Conservation (phyloP, 2,113 vertebrate species). For the Motacilla alba region DNA sequence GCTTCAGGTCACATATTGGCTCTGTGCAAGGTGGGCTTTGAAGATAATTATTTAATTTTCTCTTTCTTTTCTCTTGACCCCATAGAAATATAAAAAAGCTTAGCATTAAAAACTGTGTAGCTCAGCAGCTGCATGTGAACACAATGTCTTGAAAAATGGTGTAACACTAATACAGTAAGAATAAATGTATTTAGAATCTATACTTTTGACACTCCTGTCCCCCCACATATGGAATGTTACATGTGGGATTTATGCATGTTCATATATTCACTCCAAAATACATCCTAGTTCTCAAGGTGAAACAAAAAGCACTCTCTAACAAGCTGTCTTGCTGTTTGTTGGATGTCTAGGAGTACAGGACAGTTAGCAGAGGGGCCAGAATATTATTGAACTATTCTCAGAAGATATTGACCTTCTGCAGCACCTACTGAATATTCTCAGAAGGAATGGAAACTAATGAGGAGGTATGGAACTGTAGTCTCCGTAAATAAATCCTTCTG, state of each 20-base stretch:
- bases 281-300: not conserved
- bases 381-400: not conserved
- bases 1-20: not conserved
- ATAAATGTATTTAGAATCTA: not conserved
- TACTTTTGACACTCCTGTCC: not conserved
- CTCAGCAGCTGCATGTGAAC: not conserved
- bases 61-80: not conserved
- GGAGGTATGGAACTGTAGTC: not conserved
- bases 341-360: not conserved
- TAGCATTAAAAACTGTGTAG: not conserved
- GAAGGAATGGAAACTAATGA: not conserved
- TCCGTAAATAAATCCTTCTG: not conserved
- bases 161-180: not conserved
- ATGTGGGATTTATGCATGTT: not conserved
- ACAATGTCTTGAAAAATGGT: not conserved
- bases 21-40: slow-evolving; percentile 43
- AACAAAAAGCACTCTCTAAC: not conserved
- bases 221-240: not conserved
- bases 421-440: not conserved
- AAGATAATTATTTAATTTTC: slow-evolving; percentile 51
- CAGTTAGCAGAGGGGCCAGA: not conserved
- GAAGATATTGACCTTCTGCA: not conserved
- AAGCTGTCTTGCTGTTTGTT: not conserved
- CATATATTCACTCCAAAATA: not conserved
- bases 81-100: not conserved